Conservation (phyloP, 2,113 vertebrate species). For the Spizaetus ornatus region DNA sequence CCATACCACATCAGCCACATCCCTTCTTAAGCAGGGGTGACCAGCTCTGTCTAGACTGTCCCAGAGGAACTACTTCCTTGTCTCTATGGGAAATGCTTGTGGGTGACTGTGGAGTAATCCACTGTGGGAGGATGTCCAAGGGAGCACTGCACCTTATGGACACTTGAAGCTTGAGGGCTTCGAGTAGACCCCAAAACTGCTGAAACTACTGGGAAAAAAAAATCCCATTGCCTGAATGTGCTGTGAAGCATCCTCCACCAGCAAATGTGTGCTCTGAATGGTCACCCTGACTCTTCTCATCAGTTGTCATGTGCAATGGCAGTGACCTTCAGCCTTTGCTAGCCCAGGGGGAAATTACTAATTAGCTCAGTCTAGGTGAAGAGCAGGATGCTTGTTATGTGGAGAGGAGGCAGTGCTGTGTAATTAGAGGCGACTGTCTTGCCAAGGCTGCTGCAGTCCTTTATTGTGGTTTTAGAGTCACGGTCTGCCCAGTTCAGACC, state of each 20-base stretch:
- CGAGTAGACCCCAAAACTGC: neutral
- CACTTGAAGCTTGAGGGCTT: neutral
- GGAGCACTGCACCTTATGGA: neutral
- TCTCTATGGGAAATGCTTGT: neutral
- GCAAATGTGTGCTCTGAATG: neutral
- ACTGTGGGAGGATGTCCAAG: neutral
- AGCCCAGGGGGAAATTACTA: neutral
- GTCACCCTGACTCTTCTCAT: neutral
- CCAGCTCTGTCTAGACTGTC: neutral
- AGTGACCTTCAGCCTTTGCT: neutral
- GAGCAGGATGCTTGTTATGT: neutral
- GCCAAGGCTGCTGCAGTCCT: neutral
- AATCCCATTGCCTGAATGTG: neutral
- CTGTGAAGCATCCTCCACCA: neutral
- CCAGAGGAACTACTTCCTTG: neutral
- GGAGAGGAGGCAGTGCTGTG: neutral
- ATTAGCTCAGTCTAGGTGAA: neutral
- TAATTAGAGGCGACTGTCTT: neutral
- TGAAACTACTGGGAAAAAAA: neutral
- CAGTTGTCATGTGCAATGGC: neutral
- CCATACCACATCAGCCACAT: neutral
- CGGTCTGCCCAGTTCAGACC: neutral
- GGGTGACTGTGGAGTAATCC: neutral
- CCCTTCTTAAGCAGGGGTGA: neutral
- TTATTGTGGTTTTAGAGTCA: neutral